Evolutionary conservation across 2,113 vertebrate genomes (phyloP), one percentile per base, ranked within the genome.

Genomic region (Fulica atra): DNA sequence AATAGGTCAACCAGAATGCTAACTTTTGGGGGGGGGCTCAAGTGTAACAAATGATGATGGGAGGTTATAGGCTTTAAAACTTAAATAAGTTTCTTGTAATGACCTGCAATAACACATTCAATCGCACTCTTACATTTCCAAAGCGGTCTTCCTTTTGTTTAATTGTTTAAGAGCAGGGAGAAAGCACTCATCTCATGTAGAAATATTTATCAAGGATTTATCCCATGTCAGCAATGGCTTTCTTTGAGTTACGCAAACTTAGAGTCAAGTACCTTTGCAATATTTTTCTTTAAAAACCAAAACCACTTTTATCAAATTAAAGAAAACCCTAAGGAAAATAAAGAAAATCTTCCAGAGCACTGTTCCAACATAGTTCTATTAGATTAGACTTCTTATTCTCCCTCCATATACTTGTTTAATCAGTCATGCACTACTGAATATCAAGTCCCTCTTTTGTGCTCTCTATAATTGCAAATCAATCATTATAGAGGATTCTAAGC

Each of bases 401-500:
- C 25, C 29, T 94, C 51, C 65, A 68, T 59, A 29, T 1, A 51
- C 73, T 57, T 84, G 42, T 64, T 94, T 60, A 33, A 85, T 84
- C 89, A 82, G 70, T 72, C 78, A 87, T 7, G 65, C 70, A 53
- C 81, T 50, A 17, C 70, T 35, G 81, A 89, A 82, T 40, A 86
- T 53, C 73, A 84, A 54, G 81, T 33, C 80, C 15, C 40, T 56
- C 68, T 38, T 56, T 91, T 73, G 50, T 84, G 65, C 51, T 80
- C 68, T 81, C 36, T 36, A 0, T 63, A 91, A 88, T 83, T 76
- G 51, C 86, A 73, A 96, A 95, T 93, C 77, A 94, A 91, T 96
- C 95, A 89, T 42, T 70, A 24, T 13, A 78, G 60, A 64, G 31
- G 5, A n/a, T 38, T 73, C 68, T 59, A 60, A 57, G n/a, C 50